Base-by-base conservation (phyloP, 1,140 invertebrate species). In the Ctenoplectra terminalis region DNA sequence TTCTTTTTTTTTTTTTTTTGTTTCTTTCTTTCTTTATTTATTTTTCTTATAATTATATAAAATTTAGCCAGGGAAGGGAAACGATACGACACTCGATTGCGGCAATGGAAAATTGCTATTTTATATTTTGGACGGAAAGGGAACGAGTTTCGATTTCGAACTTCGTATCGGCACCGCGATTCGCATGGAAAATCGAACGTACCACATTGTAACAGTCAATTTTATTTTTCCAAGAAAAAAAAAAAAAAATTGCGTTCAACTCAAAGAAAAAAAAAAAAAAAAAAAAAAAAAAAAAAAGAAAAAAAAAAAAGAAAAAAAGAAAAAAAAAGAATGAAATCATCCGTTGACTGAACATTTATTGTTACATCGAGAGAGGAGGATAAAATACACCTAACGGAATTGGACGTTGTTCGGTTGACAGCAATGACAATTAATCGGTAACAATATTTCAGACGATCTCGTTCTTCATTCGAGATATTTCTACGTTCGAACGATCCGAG, bases 331-430 rank as follows among this genome's bases (percentile, higher is more conserved):
- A 54, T 61, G 34, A 75, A 86, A 87, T 76, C 76, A 87, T 85
- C 79, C 87, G 75, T 87, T 88, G 83, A 85, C 85, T 81, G 86
- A 88, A 88, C 85, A 88, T 88, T 88, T 88, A 88, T 88, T 87
- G 40, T 58, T 85, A 88, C 87, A 88, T 84, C 75, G 86, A 88
- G 83, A 83, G 84, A 80, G 85, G 71, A 63, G 72, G 48, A 70
- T 72, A 77, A 50, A 74, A 61, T 88, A 85, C 85, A 87, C 74
- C 81, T 78, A 88, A 82, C 75, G 82, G 79, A 87, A 81, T 83
- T 79, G 82, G 76, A 76, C 79, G 73, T 83, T 87, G 66, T 77
- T 78, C 71, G 54, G 75, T 86, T 71, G 83, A 87, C 86, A 87
- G 50, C 64, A 80, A 87, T 87, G 81, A 87, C 85, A 83, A 69